phyloP scores from a whole-genome alignment of 2,888 invertebrate species.

The Macaria notata region DNA sequence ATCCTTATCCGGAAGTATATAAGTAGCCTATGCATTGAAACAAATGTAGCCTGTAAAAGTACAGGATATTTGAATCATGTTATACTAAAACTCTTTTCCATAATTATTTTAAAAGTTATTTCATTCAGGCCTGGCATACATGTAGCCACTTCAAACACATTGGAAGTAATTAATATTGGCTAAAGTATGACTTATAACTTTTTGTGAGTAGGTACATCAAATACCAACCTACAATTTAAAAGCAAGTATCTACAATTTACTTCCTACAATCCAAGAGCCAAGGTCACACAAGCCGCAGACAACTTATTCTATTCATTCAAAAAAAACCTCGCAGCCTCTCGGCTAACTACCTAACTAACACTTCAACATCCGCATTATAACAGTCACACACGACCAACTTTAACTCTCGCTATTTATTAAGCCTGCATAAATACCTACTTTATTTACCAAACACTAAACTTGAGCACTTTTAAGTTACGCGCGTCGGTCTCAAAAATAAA shows the following conservation, averaged over 20 bases:
- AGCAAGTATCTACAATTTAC: conserved; percentile 79
- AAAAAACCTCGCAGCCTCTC: conserved; percentile 69
- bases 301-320: conserved; percentile 72
- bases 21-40: no score
- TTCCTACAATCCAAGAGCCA: conserved; percentile 82
- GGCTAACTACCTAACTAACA: conserved; percentile 46
- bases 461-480: conserved; percentile 67
- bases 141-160: conserved; percentile 9
- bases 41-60: no score
- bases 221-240: conserved; percentile 80
- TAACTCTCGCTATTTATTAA: conserved; percentile 7
- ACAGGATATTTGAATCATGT: no score
- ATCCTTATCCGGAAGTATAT: no score
- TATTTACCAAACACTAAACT: conserved; percentile 26
- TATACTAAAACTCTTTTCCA: no score
- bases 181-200: conserved; percentile 67
- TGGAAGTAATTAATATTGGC: conserved; percentile 34
- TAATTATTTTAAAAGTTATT: no score
- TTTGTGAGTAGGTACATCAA: conserved; percentile 75
- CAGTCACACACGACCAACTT: conserved; percentile 16
- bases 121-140: background rate
- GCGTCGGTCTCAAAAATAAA: conserved; percentile 65
- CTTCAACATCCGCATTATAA: conserved; percentile 27
- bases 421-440: conserved; percentile 7
- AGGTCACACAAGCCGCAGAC: conserved; percentile 75